These are phyloP conservation scores for Saxidomus purpurata DNA, from an alignment of 1,140 invertebrate genomes.

Conservation along the genomic window DNA sequence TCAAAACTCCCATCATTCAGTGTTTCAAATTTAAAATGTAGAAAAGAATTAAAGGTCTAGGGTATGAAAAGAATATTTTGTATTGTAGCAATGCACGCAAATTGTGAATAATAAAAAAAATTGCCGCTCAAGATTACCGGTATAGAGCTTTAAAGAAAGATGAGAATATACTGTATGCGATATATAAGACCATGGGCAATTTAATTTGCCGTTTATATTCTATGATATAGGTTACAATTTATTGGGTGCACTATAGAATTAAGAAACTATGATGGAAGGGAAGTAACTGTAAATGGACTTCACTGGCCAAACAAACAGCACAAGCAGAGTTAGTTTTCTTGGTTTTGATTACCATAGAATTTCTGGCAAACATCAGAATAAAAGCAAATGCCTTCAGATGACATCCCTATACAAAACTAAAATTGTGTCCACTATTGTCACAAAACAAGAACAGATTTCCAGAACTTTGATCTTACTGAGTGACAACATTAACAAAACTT, in stretches of 20 bases:
- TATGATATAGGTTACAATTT: background rate
- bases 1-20: slow-evolving; percentile 38
- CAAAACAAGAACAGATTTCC: too few relatives aligned
- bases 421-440: too few relatives aligned
- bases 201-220: background rate
- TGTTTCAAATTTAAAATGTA: slow-evolving; percentile 51
- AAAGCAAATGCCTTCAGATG: too few relatives aligned
- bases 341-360: background rate
- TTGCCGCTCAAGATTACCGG: background rate
- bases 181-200: background rate
- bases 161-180: slow-evolving; percentile 2
- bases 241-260: background rate
- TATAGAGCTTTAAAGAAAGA: slow-evolving; percentile 33
- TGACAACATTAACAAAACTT: too few relatives aligned
- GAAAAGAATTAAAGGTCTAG: slow-evolving; percentile 61
- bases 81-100: slow-evolving; percentile 59
- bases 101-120: slow-evolving; percentile 52
- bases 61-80: slow-evolving; percentile 43
- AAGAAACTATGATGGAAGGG: slow-evolving; percentile 16
- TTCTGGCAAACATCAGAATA: too few relatives aligned
- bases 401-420: too few relatives aligned
- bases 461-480: too few relatives aligned
- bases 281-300: background rate
- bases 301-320: background rate
- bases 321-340: slow-evolving; percentile 12